These are phyloP conservation scores for Hozukius guyotensis DNA, from an alignment of 2,797 vertebrate genomes.

Conservation along the genomic window DNA sequence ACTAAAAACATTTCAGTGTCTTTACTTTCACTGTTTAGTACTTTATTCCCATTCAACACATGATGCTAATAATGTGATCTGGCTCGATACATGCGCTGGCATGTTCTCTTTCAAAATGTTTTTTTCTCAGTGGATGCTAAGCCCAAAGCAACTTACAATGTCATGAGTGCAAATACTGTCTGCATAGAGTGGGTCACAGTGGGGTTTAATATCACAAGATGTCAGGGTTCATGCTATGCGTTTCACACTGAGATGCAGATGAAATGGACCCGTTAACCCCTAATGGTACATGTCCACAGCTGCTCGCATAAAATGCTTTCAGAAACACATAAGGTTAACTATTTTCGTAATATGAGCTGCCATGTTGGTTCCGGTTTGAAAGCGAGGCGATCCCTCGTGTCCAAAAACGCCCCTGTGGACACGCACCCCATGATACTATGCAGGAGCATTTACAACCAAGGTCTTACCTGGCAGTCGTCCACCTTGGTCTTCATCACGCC, in stretches of 20 bases:
- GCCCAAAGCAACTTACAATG: not conserved
- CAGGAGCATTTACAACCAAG: not conserved
- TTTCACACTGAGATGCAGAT: constrained; percentile 5
- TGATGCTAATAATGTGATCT: constrained; percentile 1
- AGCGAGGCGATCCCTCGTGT: too few relatives aligned
- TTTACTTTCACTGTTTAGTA: constrained; percentile 1
- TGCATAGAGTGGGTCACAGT: constrained; percentile 18
- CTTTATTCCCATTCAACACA: constrained; percentile 20
- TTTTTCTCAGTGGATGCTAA: not conserved
- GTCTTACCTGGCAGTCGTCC: constrained; percentile 97
- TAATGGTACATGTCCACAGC: too few relatives aligned
- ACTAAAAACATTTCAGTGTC: not conserved
- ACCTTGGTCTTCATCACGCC: constrained; percentile 99
- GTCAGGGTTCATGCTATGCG: not conserved
- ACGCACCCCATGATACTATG: too few relatives aligned
- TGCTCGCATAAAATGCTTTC: too few relatives aligned
- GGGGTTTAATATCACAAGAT: not conserved
- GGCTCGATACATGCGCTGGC: not conserved
- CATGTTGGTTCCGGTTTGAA: too few relatives aligned
- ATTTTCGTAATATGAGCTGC: too few relatives aligned
- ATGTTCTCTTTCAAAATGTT: not conserved
- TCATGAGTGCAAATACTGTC: constrained; percentile 6
- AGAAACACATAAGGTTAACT: too few relatives aligned
- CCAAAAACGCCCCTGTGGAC: too few relatives aligned
- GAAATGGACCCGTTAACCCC: not conserved